phyloP scores from a whole-genome alignment of 1,140 invertebrate genomes.

The Alviniconcha marisindica region DNA sequence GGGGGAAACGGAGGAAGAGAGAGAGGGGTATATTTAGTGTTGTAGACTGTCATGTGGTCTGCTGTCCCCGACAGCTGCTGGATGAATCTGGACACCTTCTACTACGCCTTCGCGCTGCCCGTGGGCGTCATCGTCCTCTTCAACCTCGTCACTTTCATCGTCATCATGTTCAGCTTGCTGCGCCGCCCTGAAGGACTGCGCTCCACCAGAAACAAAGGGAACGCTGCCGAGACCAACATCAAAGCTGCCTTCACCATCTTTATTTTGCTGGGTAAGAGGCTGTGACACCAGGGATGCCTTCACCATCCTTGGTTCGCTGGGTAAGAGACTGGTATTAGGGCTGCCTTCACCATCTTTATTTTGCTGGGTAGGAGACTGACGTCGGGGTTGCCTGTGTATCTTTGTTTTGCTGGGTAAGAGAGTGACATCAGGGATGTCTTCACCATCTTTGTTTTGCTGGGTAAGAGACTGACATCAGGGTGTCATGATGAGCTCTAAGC shows the following conservation, averaged over 20 bases:
- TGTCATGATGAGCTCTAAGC: too few species aligned
- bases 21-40: too few species aligned
- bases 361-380: constrained; percentile 70
- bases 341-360: constrained; percentile 75
- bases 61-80: constrained; percentile 72
- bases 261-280: constrained; percentile 72
- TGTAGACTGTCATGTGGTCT: too few species aligned
- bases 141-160: constrained; percentile 75
- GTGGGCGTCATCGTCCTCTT: constrained; percentile 72
- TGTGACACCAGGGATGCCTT: too few species aligned
- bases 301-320: not conserved
- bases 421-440: too few species aligned
- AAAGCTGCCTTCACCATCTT: constrained; percentile 77
- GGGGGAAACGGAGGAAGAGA: too few species aligned
- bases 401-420: constrained; percentile 74
- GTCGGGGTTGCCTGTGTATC: too few species aligned
- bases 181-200: constrained; percentile 66
- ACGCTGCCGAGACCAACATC: constrained; percentile 70
- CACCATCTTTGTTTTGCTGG: not conserved
- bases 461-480: constrained; percentile 71
- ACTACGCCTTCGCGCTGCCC: constrained; percentile 75
- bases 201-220: constrained; percentile 71
- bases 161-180: constrained; percentile 74
- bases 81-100: constrained; percentile 73
- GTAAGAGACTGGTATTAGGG: constrained; percentile 71